Conservation (phyloP, 2,797 vertebrate genomes). For the Balearica regulorum region DNA sequence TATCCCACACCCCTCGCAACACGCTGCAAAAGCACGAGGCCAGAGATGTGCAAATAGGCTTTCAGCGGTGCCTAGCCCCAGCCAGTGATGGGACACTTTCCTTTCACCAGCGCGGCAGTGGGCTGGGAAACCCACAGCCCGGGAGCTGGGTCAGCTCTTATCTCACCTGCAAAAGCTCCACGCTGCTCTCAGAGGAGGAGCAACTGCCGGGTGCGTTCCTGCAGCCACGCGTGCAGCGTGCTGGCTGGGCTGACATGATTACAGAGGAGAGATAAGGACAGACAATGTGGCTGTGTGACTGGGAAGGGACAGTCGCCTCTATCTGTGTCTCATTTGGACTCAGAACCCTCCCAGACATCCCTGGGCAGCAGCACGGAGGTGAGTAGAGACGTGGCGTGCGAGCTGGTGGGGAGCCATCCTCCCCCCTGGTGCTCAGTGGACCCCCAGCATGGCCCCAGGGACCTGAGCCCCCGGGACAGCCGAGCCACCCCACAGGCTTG, state of each 20-base stretch:
- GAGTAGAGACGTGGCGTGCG: fast-evolving
- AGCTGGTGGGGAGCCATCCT: neutral
- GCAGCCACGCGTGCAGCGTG: neutral
- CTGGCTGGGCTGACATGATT: neutral
- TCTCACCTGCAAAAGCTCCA: neutral
- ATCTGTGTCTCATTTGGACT: neutral
- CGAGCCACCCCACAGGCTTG: neutral
- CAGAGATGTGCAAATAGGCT: neutral
- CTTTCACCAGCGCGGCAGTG: neutral
- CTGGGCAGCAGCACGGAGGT: fast-evolving
- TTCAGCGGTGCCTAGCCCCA: neutral
- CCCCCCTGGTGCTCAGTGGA: fast-evolving
- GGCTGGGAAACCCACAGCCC: neutral
- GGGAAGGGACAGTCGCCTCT: neutral
- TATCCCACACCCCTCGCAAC: neutral
- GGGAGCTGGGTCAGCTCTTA: neutral
- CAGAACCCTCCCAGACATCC: neutral
- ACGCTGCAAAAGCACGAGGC: neutral
- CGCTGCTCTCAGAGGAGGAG: neutral
- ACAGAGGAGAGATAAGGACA: neutral
- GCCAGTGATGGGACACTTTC: neutral
- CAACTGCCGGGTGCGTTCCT: neutral
- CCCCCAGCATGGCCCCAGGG: neutral
- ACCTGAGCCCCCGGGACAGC: neutral
- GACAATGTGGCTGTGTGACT: neutral